These are phyloP conservation scores for Caenorhabditis afra DNA, from an alignment of 2,888 invertebrate species.

Conservation along the genomic window DNA sequence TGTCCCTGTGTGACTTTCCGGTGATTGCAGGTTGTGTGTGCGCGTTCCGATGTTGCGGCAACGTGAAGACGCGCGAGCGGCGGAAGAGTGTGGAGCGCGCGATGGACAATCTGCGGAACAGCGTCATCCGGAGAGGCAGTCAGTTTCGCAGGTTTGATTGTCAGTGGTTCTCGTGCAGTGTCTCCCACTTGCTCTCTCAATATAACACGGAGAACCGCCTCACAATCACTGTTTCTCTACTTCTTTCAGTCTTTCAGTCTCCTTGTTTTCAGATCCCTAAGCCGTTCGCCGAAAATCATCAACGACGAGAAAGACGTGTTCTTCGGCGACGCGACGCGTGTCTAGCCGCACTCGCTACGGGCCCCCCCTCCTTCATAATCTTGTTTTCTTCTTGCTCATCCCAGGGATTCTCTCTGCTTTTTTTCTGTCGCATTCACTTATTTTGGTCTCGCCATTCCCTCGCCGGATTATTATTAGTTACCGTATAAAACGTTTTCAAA, in stretches of 20 bases:
- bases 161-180: conserved; percentile 50
- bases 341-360: conserved; percentile 57
- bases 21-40: conserved; percentile 77
- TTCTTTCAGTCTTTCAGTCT: background rate
- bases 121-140: conserved; percentile 71
- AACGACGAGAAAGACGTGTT: conserved; percentile 64
- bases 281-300: conserved; percentile 76
- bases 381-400: conserved; percentile 18
- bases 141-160: conserved; percentile 70
- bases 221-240: conserved; percentile 31
- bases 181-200: conserved; percentile 22
- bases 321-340: conserved; percentile 75
- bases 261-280: conserved; percentile 67
- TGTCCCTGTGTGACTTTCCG: background rate
- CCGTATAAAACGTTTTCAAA: background rate
- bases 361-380: conserved; percentile 4
- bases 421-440: conserved; percentile 31
- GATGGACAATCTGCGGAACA: conserved; percentile 70
- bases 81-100: conserved; percentile 68
- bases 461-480: conserved; percentile 22
- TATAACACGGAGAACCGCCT: conserved; percentile 52
- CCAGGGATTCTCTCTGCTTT: conserved; percentile 28
- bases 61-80: conserved; percentile 68
- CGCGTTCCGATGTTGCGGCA: conserved; percentile 80
- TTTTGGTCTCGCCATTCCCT: conserved; percentile 31